Base-by-base conservation (phyloP, 2,888 invertebrate genomes). In the Metopia argyrocephala region DNA sequence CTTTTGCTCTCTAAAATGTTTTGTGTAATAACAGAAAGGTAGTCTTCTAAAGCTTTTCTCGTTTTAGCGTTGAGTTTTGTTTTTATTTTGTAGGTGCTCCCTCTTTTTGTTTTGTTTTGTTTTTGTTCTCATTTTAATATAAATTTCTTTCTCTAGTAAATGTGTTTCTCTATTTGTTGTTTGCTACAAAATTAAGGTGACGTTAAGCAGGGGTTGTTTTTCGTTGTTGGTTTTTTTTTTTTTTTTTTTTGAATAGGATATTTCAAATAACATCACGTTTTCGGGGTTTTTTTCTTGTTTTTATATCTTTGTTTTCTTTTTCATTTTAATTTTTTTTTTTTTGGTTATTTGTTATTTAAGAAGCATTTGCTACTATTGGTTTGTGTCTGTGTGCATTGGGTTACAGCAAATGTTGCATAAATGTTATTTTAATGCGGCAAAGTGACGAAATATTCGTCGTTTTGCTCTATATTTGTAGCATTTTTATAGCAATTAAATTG, bases 381-480 rank as follows among this genome's bases (percentile, higher is more conserved):
- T 62, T 74, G 12, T 66, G 50, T 54, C 23, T 59, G 48, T 45
- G 31, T 52, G 56, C 57, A 48, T 38, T 28, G 48, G 59, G 46
- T 61, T 46, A 31, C 21, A 70, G 65, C 62, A 66, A 69, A 76
- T 52, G 75, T 68, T 82, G 65, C 56, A 78, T 74, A 76, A 80
- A 80, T 68, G 50, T 57, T 27, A 12, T 68, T 74, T 74, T 73
- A 69, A 74, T 81, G 80, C 76, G 81, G 78, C 74, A 81, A 81
- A 74, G 27, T 57, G 64, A 54, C 18, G 27, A 66, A 50, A 65
- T 65, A 52, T 12, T 21, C n/a, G 38, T 59, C 9, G 28, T 2
- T 56, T 12, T 45, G 21, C 45, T 23, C n/a, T 18, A 50, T 28
- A 46, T 18, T 20, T 52, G 23, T 18, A 66, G 18, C 7, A 38